A percentile compares a stretch with the other conserved stretches of the same genome.
These are phyloP conservation scores for Apteryx owenii DNA, from an alignment of 2,113 vertebrate species.

Conservation along the genomic window DNA sequence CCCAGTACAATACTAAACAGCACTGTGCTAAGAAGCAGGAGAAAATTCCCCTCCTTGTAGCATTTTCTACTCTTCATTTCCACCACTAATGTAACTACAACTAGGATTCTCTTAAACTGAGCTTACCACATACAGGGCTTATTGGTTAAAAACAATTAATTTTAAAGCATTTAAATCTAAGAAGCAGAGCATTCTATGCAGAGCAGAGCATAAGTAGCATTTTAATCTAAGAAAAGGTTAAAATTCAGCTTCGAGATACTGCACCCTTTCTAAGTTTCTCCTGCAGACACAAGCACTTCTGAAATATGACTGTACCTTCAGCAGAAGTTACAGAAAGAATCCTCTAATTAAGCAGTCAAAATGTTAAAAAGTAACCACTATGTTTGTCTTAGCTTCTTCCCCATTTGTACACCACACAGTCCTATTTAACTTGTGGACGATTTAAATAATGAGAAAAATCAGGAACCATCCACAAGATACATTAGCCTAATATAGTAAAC, in stretches of 20 bases:
- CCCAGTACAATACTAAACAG: neutral
- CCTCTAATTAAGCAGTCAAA: neutral
- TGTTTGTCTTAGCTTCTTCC: neutral
- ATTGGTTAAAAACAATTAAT: neutral
- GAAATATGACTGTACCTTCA: neutral
- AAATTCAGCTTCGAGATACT: neutral
- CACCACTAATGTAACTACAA: neutral
- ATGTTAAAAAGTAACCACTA: neutral
- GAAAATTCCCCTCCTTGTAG: neutral
- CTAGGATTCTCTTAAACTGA: neutral
- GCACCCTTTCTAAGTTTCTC: neutral
- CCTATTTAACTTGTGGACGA: neutral
- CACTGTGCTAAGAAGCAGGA: neutral
- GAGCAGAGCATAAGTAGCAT: too few species aligned
- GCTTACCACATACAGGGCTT: neutral
- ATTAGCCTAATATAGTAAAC: neutral
- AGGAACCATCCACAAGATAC: neutral
- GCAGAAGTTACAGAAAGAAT: neutral
- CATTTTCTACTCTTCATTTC: neutral
- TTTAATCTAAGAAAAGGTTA: neutral
- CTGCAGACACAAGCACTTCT: neutral
- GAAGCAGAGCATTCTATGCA: too few species aligned
- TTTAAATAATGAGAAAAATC: neutral
- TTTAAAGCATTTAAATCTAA: neutral
- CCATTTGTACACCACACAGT: neutral